Evolutionary conservation across 2,797 vertebrate genomes (phyloP).

Genomic region (Cetoscarus ocellatus): DNA sequence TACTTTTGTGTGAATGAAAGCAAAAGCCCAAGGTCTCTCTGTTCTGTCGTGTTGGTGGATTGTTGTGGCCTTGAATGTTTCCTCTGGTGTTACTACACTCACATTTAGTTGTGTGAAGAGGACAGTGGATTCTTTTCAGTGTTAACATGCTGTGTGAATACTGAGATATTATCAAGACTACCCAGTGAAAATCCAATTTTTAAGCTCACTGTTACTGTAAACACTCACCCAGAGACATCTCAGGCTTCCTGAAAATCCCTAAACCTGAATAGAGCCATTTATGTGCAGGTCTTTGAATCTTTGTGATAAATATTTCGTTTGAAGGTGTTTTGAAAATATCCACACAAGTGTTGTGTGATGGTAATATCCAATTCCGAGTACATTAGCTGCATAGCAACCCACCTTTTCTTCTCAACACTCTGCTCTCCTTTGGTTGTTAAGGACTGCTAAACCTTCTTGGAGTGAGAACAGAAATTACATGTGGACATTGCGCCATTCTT

Average conservation of each 20-base stretch:
- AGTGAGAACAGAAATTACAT: too few species aligned
- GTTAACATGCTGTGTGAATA: slow-evolving; percentile 21
- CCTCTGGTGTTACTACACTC: slow-evolving; percentile 42
- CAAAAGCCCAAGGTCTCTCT: slow-evolving; percentile 13
- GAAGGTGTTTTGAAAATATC: neutral
- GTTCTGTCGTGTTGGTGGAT: neutral
- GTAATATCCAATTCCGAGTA: neutral
- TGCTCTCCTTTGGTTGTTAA: neutral
- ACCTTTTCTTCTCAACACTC: neutral
- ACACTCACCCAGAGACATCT: neutral
- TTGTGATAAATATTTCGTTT: neutral
- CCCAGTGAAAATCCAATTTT: slow-evolving; percentile 12
- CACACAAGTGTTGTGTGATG: neutral
- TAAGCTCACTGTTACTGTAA: neutral
- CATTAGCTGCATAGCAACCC: neutral
- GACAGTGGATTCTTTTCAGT: slow-evolving; percentile 26
- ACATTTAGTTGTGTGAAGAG: slow-evolving; percentile 17
- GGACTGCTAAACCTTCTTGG: neutral
- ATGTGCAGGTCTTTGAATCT: neutral
- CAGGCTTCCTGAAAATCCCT: slow-evolving; percentile 2
- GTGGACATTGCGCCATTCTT: too few species aligned
- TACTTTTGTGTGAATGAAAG: slow-evolving; percentile 30
- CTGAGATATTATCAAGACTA: slow-evolving; percentile 12
- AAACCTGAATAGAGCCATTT: neutral
- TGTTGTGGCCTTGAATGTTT: slow-evolving; percentile 55